A percentile compares a stretch with the other conserved stretches of the same genome.
Evolutionary conservation across 2,797 vertebrate species (phyloP).

Genomic region (Chelon labrosus): DNA sequence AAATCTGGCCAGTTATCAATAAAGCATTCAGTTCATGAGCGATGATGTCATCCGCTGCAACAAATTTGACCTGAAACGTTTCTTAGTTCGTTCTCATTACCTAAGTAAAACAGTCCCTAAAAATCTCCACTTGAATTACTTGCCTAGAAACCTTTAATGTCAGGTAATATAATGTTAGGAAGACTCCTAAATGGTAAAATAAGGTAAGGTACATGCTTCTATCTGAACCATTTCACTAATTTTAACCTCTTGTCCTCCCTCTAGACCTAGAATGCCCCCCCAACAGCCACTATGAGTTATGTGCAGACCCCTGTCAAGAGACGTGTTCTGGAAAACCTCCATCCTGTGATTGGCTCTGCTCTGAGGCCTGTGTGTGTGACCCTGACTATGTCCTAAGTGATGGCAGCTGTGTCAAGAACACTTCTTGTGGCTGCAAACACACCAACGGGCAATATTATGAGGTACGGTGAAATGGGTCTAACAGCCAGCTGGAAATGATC

Average conservation of each 20-base stretch:
- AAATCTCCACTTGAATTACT: too few species aligned
- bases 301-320: conserved; percentile 81
- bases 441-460: conserved; percentile 79
- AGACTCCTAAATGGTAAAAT: too few species aligned
- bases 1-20: too few species aligned
- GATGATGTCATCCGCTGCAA: too few species aligned
- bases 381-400: conserved; percentile 81
- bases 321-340: conserved; percentile 72
- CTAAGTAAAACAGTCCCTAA: too few species aligned
- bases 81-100: too few species aligned
- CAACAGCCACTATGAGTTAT: conserved; percentile 85
- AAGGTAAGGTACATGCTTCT: too few species aligned
- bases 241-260: neutral
- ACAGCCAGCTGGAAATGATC: neutral
- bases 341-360: conserved; percentile 72
- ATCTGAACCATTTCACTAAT: neutral
- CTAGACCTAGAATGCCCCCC: conserved; percentile 57
- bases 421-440: conserved; percentile 76
- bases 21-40: too few species aligned
- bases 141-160: too few species aligned
- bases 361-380: conserved; percentile 83
- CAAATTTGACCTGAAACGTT: too few species aligned
- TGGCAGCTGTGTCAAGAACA: conserved; percentile 74
- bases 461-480: conserved; percentile 40
- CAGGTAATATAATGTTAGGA: too few species aligned